Percentiles rank a stretch among this genome's conserved stretches.
Conservation (phyloP, 1,140 invertebrate genomes). For the Asbolus verrucosus region DNA sequence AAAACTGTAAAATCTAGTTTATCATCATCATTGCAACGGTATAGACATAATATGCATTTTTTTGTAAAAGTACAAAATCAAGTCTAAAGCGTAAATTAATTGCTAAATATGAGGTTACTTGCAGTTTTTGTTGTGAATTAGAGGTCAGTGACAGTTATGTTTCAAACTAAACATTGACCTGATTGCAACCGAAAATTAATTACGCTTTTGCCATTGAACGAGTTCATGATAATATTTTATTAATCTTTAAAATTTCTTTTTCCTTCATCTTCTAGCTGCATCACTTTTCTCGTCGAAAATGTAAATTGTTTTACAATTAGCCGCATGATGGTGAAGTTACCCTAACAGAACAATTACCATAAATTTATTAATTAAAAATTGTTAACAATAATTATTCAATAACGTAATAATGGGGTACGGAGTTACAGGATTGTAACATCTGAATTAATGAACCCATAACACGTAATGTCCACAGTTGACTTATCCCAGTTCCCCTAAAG, state of each 20-base stretch:
- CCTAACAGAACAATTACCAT: background rate
- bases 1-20: no score
- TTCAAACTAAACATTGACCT: slow-evolving; percentile 19
- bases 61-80: no score
- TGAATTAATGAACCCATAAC: slow-evolving; percentile 22
- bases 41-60: no score
- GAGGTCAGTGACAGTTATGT: slow-evolving; percentile 25
- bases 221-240: slow-evolving; percentile 13
- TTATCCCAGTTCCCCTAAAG: background rate
- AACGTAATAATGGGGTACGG: slow-evolving; percentile 14
- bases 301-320: no score
- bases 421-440: slow-evolving; percentile 5
- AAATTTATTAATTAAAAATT: slow-evolving; percentile 6
- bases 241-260: no score
- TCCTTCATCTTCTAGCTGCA: no score
- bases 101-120: no score
- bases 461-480: slow-evolving; percentile 2
- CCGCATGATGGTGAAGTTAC: no score
- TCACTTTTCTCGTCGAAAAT: background rate
- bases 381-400: slow-evolving; percentile 15
- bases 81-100: no score
- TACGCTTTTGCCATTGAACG: slow-evolving; percentile 19
- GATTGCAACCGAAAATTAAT: slow-evolving; percentile 19
- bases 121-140: background rate
- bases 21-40: no score